A percentile compares a stretch with the other conserved stretches of the same genome.
phyloP scores from a whole-genome alignment of 2,888 invertebrate species.

The Leptinotarsa peninsularis region DNA sequence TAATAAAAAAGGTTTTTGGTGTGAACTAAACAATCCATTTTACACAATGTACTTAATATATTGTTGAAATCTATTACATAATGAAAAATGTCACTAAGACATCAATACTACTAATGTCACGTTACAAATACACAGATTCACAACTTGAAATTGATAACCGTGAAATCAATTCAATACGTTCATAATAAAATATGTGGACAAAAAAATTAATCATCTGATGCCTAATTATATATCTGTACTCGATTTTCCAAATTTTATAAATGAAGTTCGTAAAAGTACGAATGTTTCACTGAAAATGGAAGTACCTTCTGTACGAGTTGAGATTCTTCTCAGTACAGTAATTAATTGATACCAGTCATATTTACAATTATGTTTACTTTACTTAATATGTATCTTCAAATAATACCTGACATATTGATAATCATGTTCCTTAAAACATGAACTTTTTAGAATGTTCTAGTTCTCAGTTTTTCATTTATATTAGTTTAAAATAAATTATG shows the following conservation, averaged over 20 bases:
- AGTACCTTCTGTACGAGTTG: not conserved
- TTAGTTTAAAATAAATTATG: slow-evolving; percentile 1
- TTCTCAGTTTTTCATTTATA: not conserved
- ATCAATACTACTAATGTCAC: not conserved
- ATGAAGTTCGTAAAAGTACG: slow-evolving; percentile 4
- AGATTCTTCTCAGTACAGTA: not conserved
- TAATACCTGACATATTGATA: not conserved
- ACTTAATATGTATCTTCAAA: not conserved
- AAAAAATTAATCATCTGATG: not conserved
- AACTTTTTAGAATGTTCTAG: not conserved
- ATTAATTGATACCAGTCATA: slow-evolving; percentile 3
- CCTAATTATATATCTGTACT: not conserved
- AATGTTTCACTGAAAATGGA: not conserved
- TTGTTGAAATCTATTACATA: not conserved
- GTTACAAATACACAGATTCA: slow-evolving; percentile 2
- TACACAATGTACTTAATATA: not conserved
- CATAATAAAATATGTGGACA: not conserved
- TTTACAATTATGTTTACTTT: not conserved
- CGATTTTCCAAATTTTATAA: not conserved
- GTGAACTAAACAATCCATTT: not conserved
- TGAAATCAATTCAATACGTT: too few relatives aligned
- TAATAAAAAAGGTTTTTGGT: not conserved
- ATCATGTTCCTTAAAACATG: slow-evolving; percentile 4
- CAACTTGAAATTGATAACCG: not conserved
- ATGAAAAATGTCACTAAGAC: not conserved